Conservation (phyloP, 2,113 vertebrate species). For the Gambusia holbrooki region DNA sequence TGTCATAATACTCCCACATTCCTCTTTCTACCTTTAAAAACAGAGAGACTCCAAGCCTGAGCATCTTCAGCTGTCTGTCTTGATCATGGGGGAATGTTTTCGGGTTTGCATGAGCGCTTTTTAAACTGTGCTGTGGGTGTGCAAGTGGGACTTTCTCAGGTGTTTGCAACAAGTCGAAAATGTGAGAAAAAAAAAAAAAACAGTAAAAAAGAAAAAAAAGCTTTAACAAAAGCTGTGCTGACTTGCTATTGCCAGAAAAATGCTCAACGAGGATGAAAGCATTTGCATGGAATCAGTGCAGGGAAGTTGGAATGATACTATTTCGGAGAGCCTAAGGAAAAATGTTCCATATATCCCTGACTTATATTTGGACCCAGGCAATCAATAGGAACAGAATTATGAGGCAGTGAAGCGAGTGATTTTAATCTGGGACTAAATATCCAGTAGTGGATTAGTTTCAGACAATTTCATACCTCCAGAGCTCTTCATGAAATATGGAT, state of each 20-base stretch:
- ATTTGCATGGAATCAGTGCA: slow-evolving; percentile 52
- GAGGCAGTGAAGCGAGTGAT: slow-evolving; percentile 79
- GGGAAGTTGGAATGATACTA: slow-evolving; percentile 49
- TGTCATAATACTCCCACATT: slow-evolving; percentile 45
- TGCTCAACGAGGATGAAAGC: slow-evolving; percentile 26
- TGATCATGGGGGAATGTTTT: slow-evolving; percentile 24
- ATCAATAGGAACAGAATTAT: slow-evolving; percentile 83
- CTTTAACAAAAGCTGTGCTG: slow-evolving; percentile 18
- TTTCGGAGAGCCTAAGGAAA: slow-evolving; percentile 62
- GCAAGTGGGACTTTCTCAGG: slow-evolving; percentile 16
- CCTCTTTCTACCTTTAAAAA: slow-evolving; percentile 30
- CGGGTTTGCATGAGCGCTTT: slow-evolving; percentile 10
- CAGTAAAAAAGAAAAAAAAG: neutral
- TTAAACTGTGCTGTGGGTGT: slow-evolving; percentile 21
- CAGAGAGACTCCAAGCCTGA: slow-evolving; percentile 27
- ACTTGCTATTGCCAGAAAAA: slow-evolving; percentile 33
- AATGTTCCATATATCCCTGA: slow-evolving; percentile 73
- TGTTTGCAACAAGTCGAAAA: slow-evolving; percentile 12
- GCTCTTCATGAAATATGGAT: slow-evolving; percentile 86
- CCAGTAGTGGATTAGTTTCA: slow-evolving; percentile 85
- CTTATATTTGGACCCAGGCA: slow-evolving; percentile 77
- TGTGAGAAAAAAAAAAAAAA: slow-evolving; percentile 1
- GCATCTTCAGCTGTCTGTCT: slow-evolving; percentile 30
- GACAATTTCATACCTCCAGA: slow-evolving; percentile 81
- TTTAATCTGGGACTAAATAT: slow-evolving; percentile 88